Base-by-base conservation (phyloP, 2,113 vertebrate species). In the Channa maculata region DNA sequence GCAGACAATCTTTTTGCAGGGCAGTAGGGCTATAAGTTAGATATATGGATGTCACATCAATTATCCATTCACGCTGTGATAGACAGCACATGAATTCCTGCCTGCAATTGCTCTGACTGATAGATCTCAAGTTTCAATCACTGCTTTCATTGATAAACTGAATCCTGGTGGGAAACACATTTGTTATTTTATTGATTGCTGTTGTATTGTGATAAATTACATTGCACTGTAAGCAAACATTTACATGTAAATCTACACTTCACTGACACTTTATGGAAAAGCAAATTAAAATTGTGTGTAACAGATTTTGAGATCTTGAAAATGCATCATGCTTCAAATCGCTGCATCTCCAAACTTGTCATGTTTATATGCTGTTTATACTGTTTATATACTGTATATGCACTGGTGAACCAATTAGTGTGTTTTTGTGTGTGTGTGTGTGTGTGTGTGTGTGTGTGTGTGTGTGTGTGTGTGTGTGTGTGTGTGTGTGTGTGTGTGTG, bases 401-500 rank as follows among this genome's bases (percentile, higher is more conserved):
- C 39, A 64, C 46, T 38, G 11, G 45, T 80, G 77, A 79, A 57
- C 84, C 75, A 88, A 86, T 86, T 86, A 84, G 55, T 12, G 57
- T 10, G 58, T 74, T 67, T 70, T 73, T 62, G n/a, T 52, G 13
- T 11, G 24, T 34, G 45, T 52, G 13, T 11, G 24, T 34, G 45
- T 52, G 13, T 11, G 24, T 34, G 45, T 52, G 13, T 11, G 24
- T 34, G 45, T 52, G 13, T 11, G 24, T 34, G 45, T 52, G 13
- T 11, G 24, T 34, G 45, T 52, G 13, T 11, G 24, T 34, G 45
- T 52, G 13, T 11, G 24, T 34, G 45, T 52, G 13, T 11, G 24
- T 34, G 45, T 52, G 13, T 11, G 24, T 34, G 45, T 52, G 13
- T 11, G 24, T 34, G 45, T 52, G 13, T 52, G 13, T 11, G 24